Percentiles rank a stretch among this genome's conserved stretches.
phyloP scores from a whole-genome alignment of 2,113 vertebrate species.

The Thamnophis sirtalis region DNA sequence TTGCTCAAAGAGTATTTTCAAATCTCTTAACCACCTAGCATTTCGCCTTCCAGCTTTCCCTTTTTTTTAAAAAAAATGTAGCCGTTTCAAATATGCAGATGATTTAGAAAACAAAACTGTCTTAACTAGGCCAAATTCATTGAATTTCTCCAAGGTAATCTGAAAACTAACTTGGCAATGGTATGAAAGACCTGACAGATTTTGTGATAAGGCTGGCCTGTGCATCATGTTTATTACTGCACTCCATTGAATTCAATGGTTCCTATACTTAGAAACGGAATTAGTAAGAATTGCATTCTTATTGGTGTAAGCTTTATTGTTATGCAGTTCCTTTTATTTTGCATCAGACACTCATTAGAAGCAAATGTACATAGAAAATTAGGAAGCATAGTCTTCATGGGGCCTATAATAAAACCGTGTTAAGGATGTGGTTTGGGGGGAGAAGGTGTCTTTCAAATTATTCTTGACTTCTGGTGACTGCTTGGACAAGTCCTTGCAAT shows the following conservation, averaged over 20 bases:
- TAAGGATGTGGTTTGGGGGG: not conserved
- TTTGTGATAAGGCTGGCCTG: not conserved
- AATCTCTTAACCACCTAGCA: slow-evolving; percentile 54
- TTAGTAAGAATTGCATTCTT: not conserved
- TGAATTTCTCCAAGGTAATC: not conserved
- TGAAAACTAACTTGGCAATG: not conserved
- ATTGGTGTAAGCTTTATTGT: not conserved
- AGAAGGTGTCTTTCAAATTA: not conserved
- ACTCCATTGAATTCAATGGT: not conserved
- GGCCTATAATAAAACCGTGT: not conserved
- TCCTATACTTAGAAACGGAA: not conserved
- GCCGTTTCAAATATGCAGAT: slow-evolving; percentile 9
- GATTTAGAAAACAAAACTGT: not conserved
- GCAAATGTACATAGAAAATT: not conserved
- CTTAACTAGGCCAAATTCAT: not conserved
- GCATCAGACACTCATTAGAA: not conserved
- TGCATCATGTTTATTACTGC: not conserved
- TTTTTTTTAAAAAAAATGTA: slow-evolving; percentile 35
- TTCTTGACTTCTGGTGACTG: not conserved
- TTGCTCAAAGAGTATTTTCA: slow-evolving; percentile 28
- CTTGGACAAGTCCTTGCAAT: not conserved
- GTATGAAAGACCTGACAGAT: not conserved
- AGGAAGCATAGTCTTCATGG: slow-evolving; percentile 8
- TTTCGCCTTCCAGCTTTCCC: slow-evolving; percentile 71
- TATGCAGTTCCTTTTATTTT: not conserved